These are phyloP conservation scores for Sinocyclocheilus grahami DNA, from an alignment of 2,113 vertebrate species.

Conservation along the genomic window DNA sequence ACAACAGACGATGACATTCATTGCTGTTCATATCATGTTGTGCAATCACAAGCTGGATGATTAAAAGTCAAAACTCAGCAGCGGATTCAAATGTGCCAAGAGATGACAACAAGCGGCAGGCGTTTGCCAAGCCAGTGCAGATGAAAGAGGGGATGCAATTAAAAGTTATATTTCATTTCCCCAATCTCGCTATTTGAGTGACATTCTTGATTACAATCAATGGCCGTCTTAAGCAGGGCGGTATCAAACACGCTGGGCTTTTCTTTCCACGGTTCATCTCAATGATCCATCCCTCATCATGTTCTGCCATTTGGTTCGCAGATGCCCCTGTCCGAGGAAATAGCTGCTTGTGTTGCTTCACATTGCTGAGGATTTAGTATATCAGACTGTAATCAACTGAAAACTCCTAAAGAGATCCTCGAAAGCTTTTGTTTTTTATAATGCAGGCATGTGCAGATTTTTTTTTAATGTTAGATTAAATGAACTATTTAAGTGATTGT, in stretches of 20 bases:
- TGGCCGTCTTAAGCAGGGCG: background rate
- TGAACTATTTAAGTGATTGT: background rate
- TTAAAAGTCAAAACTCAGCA: constrained; percentile 39
- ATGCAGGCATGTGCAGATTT: background rate
- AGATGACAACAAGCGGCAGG: constrained; percentile 38
- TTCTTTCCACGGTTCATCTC: constrained; percentile 27
- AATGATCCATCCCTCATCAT: constrained; percentile 51
- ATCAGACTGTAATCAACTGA: constrained; percentile 13
- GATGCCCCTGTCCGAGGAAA: constrained; percentile 53
- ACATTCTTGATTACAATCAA: constrained; percentile 51
- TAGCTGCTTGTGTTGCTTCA: constrained; percentile 36
- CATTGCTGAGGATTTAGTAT: constrained; percentile 26
- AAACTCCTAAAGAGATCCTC: background rate
- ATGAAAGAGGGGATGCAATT: constrained; percentile 48
- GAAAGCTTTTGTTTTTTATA: background rate
- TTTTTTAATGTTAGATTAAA: background rate
- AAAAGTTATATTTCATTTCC: constrained; percentile 45
- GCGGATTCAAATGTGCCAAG: constrained; percentile 35
- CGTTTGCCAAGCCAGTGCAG: constrained; percentile 41
- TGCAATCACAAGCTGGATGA: constrained; percentile 36
- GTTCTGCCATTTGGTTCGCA: constrained; percentile 55
- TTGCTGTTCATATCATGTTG: constrained; percentile 41
- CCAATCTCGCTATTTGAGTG: constrained; percentile 42
- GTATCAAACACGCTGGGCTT: constrained; percentile 31
- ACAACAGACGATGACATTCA: constrained; percentile 30